Conservation (phyloP, 2,113 vertebrate genomes). For the Plotosus lineatus region DNA sequence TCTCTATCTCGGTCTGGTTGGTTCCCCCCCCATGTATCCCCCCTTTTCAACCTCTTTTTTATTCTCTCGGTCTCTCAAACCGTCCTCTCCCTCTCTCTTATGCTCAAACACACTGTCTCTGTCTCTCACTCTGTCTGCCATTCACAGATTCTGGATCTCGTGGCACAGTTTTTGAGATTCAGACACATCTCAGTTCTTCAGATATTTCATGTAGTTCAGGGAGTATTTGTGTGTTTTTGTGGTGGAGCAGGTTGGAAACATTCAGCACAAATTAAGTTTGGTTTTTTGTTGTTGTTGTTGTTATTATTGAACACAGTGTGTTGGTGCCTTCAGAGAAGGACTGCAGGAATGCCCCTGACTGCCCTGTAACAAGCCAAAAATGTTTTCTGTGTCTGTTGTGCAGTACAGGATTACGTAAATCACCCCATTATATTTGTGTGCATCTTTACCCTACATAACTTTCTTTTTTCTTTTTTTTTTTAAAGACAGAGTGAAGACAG, state of each 20-base stretch:
- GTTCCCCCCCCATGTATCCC: too few relatives aligned
- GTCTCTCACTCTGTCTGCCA: too few relatives aligned
- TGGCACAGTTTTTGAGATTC: not conserved
- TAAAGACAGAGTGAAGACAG: not conserved
- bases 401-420: not conserved
- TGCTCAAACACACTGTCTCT: too few relatives aligned
- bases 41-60: not conserved
- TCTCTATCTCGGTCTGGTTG: too few relatives aligned
- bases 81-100: too few relatives aligned
- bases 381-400: not conserved
- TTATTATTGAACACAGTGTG: not conserved
- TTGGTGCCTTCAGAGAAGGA: not conserved
- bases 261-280: not conserved
- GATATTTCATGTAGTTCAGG: not conserved
- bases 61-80: not conserved
- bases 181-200: not conserved
- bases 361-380: not conserved
- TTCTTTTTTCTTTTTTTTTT: too few relatives aligned
- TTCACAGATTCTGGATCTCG: not conserved
- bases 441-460: not conserved
- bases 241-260: not conserved
- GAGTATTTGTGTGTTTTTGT: not conserved
- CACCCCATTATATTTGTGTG: not conserved
- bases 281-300: not conserved
- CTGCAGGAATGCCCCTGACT: not conserved